Base-by-base conservation (phyloP, 2,113 vertebrate species). In the Ptychochromis oligacanthus region DNA sequence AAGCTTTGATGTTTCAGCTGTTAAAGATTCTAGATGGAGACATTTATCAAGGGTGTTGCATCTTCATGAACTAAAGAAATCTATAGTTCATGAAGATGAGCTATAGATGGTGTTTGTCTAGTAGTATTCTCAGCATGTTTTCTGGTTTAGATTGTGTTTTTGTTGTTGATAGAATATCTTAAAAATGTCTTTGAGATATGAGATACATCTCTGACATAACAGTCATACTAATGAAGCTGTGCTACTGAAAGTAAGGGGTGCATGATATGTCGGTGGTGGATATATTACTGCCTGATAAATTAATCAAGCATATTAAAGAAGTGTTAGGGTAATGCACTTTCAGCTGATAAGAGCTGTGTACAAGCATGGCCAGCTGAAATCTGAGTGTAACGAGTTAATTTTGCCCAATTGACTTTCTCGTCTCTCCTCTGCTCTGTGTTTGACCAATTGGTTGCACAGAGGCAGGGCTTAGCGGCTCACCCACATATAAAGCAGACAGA, bases 1-100 rank as follows among this genome's bases (percentile, higher is more conserved):
- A 89, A 40, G 78, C 90, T 92, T 94, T 91, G 89, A 94, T 86
- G 87, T 90, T 75, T 75, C 52, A 15, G 54, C 77, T 38, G 36
- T 85, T 55, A 57, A 81, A 88, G 87, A 86, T 86, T 78, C 22
- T 57, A 60, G 54, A 82, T 79, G 56, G 76, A 36, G 61, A 80
- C 74, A 54, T 56, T 86, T 91, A 90, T 92, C 85, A 75, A 18
- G 77, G 56, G 40, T 82, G 31, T 62, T 52, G 46, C 79, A 62
- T 84, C 59, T 82, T 79, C 9, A 65, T 85, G 74, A 84, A 57
- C 57, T 76, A 26, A 18, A 26, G 80, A 80, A 49, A 24, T 81
- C 75, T 82, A 9, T 70, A 20, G 34, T 31, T 70, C 26, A 7
- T 6, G n/a, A n/a, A n/a, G n/a, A n/a, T n/a, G n/a, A n/a, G n/a